Base-by-base conservation (phyloP, 2,888 invertebrate genomes). In the Cosmia trapezina region DNA sequence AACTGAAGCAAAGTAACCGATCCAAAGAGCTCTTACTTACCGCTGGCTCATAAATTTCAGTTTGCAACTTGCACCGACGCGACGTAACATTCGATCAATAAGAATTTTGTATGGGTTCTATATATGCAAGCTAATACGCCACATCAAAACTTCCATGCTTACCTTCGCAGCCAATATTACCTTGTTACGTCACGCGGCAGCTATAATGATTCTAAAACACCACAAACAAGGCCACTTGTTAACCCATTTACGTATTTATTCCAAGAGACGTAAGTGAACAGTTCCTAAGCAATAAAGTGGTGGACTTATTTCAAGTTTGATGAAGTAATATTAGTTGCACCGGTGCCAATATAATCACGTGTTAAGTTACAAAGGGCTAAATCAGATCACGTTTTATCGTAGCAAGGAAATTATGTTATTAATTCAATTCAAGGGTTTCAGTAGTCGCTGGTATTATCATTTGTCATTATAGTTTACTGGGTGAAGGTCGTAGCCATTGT, bases 31-130 rank as follows among this genome's bases (percentile, higher is more conserved):
- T 92, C 93, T 93, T 92, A 92, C 92, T 93, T 92, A 92, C 89
- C 87, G 88, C 88, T 88, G 88, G 90, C 92, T 93, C 96, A 94
- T 96, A 95, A 96, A 96, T 96, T 95, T 94, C 92, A 94, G 94
- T 95, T 96, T 95, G 93, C 93, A 95, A 96, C 91, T 96, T 94
- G 95, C 94, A 94, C 89, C 90, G 92, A 91, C 92, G n/a, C n/a
- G n/a, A n/a, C n/a, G n/a, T 91, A 94, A 93, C 94, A 93, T 94
- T 95, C 94, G 95, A 96, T 96, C 95, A 95, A 95, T 96, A 95
- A 93, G 93, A 92, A 90, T 94, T 95, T 96, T 96, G 94, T 95
- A 96, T 91, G 95, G 96, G 89, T 94, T 96, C 95, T 93, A 93
- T 95, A 95, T 95, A 95, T 95, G 95, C 95, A 94, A 95, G 93